Base-by-base conservation (phyloP, 2,888 invertebrate genomes). In the Erebia palarica region DNA sequence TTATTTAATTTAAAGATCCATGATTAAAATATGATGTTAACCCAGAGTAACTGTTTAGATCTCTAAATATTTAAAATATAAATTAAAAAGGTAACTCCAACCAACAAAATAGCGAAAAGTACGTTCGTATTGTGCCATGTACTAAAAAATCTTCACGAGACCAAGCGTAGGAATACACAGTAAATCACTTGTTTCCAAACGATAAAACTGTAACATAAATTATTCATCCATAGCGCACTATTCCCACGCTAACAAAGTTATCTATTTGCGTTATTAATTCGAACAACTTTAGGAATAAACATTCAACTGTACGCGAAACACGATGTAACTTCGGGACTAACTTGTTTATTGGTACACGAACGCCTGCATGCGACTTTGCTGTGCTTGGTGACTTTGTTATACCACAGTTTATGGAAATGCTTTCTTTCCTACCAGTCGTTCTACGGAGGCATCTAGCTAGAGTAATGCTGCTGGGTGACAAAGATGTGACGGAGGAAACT, bases 121-220 rank as follows among this genome's bases (percentile, higher is more conserved):
- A n/a, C 9, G 9, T 10, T n/a, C 16, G n/a, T 14, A 57, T 21
- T 66, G 58, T 47, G 66, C 58, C 47, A 66, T 55, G 44, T 21
- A 14, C 47, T 14, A 44, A 57, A 66, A 66, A 66, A 66, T 13
- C 18, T 65, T 53, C 53, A 13, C 55, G 13, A 53, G 55, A 27
- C 42, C 36, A 47, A 67, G 51, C 67, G 51, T 18, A 36, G 58
- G n/a, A 47, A 67, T 67, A 51, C 27, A 44, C 69, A 49, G 59
- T 74, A 74, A 74, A 74, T 74, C 74, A 74, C 70, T 63, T 68
- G 74, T 72, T 74, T 74, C 74, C 74, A 68, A 74, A 72, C 74
- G 70, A 72, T 72, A 72, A 72, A 74, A 74, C 70, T 70, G 74
- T 72, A 57, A 72, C 72, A 74, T 74, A 74, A 72, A 74, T 74